Evolutionary conservation across 2,797 vertebrate genomes (phyloP).

Genomic region (Octomys mimax): DNA sequence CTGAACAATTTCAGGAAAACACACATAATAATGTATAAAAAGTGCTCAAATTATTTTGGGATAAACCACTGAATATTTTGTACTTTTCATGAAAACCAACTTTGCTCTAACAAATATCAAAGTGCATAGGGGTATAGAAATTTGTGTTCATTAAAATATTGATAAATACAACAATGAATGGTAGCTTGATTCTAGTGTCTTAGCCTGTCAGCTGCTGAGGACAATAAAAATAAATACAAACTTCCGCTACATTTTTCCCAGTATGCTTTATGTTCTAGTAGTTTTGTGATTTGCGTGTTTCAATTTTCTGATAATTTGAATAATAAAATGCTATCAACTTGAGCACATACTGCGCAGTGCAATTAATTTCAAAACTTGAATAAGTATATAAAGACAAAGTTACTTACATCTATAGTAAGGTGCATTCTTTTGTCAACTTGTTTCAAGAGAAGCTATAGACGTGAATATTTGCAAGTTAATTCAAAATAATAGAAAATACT

Average conservation of each 20-base stretch:
- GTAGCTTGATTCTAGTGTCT: neutral
- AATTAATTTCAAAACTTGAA: neutral
- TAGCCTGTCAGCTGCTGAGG: neutral
- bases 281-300: neutral
- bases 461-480: neutral
- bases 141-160: neutral
- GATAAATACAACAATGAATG: neutral
- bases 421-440: neutral
- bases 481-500: neutral
- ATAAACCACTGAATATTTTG: neutral
- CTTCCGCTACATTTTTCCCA: neutral
- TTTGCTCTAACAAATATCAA: neutral
- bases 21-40: neutral
- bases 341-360: neutral
- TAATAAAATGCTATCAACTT: neutral
- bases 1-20: neutral
- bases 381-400: neutral
- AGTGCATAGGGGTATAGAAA: neutral
- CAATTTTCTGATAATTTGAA: neutral
- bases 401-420: neutral
- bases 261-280: neutral
- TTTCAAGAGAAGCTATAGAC: constrained; percentile 6
- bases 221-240: neutral
- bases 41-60: neutral
- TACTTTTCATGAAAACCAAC: neutral